Base-by-base conservation (phyloP, 2,888 invertebrate genomes). In the Timema cristinae region DNA sequence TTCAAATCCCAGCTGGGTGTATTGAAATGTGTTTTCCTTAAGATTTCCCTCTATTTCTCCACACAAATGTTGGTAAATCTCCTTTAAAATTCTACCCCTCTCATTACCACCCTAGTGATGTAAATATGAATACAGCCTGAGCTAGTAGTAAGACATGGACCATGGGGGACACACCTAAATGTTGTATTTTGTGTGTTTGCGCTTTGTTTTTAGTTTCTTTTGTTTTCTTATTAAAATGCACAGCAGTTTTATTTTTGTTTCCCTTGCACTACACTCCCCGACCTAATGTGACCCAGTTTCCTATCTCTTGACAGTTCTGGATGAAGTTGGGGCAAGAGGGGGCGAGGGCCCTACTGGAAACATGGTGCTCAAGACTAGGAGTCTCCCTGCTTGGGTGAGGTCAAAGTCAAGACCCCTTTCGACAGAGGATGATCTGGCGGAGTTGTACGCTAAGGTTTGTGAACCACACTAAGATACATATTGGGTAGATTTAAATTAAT, bases 341-440 rank as follows among this genome's bases (percentile, higher is more conserved):
- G 71, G 68, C 11, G 84, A 84, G 4, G 80, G 83, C 73, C 76
- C 86, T 83, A 76, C 84, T 83, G 66, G 81, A 82, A 79, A 87
- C 84, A 79, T 81, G 74, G 80, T 82, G 66, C 78, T 86, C 75
- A 85, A 85, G 82, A 91, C 91, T 0, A 84, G 91, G 67, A 91
- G 91, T 77, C 83, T 91, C 76, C 91, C 91, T 0, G 89, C 91
- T 6, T 90, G 90, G 85, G 87, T 90, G 51, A 84, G 90, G 52
- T 87, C 89, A n/a, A 88, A 89, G 79, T 89, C 89, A 48, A 83
- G 90, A 56, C 89, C 90, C 13, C 83, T 89, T 7, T 89, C 89
- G 10, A 89, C 89, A 0, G 89, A 89, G 78, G 90, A 90, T 76
- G 90, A 90, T 77, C 79, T 90, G 71, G 87, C 89, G 73, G 89